Conservation (phyloP, 2,888 invertebrate genomes). For the Caenorhabditis japonica region DNA sequence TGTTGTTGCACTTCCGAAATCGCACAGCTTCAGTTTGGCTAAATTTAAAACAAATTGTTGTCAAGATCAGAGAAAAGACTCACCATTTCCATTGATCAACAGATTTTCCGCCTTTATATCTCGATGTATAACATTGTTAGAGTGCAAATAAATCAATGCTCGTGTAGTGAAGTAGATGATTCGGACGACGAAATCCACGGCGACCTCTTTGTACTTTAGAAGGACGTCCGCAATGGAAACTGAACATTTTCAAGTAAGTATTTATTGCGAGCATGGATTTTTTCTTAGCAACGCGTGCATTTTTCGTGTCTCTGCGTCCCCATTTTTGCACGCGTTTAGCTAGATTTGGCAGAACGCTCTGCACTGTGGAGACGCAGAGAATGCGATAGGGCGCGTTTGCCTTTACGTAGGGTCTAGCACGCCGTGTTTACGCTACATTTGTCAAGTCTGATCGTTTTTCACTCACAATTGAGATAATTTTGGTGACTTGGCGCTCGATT, state of each 20-base stretch:
- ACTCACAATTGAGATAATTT: too few relatives aligned
- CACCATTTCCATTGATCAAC: slow-evolving; percentile 51
- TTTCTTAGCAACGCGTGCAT: too few relatives aligned
- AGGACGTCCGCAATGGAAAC: slow-evolving; percentile 51
- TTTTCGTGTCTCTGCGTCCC: too few relatives aligned
- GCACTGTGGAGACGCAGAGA: too few relatives aligned
- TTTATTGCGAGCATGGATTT: too few relatives aligned
- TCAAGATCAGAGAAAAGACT: slow-evolving; percentile 2
- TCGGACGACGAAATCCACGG: slow-evolving; percentile 40
- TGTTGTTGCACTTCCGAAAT: slow-evolving; percentile 55
- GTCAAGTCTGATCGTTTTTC: too few relatives aligned
- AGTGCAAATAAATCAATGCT: slow-evolving; percentile 43
- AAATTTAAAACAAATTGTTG: slow-evolving; percentile 1
- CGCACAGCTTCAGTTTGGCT: slow-evolving; percentile 51
- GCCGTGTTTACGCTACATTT: too few relatives aligned
- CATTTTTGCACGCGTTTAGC: too few relatives aligned
- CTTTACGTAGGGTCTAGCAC: too few relatives aligned
- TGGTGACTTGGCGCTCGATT: too few relatives aligned
- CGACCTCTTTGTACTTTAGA: slow-evolving; percentile 39
- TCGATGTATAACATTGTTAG: slow-evolving; percentile 38
- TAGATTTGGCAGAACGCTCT: too few relatives aligned
- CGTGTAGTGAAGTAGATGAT: slow-evolving; percentile 38
- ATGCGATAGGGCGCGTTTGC: too few relatives aligned
- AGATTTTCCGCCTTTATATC: slow-evolving; percentile 57
- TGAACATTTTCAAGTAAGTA: background rate